Evolutionary conservation across 2,113 vertebrate species (phyloP).

Genomic region (Aix galericulata): DNA sequence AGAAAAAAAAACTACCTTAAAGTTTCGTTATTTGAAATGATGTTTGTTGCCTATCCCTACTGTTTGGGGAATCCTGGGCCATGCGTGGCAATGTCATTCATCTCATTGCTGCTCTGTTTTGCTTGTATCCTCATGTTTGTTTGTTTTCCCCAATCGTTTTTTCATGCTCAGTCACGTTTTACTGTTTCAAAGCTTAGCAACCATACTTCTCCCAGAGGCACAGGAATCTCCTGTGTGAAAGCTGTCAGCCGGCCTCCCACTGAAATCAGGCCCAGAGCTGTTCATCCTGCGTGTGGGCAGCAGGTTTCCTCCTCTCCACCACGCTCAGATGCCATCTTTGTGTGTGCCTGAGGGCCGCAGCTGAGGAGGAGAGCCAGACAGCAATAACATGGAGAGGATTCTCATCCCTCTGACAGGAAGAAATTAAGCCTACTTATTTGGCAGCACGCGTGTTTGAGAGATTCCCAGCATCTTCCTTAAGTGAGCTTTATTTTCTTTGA

Average conservation of each 20-base stretch:
- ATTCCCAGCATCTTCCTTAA: neutral
- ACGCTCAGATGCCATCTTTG: neutral
- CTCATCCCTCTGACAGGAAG: neutral
- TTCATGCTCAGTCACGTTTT: neutral
- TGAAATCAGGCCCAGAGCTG: neutral
- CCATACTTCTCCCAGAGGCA: neutral
- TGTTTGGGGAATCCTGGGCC: neutral
- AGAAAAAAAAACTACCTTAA: accelerated
- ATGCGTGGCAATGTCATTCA: accelerated
- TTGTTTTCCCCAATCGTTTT: neutral
- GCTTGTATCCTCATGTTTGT: accelerated
- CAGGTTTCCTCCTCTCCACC: neutral
- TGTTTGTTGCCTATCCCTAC: neutral
- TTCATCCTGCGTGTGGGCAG: neutral
- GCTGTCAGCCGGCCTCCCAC: conserved; percentile 36
- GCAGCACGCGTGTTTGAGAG: neutral
- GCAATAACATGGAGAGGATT: neutral
- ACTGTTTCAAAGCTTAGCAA: neutral
- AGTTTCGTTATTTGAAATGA: neutral
- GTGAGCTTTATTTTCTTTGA: neutral
- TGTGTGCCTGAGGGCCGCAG: neutral
- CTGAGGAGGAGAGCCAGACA: conserved; percentile 30
- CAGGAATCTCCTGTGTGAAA: neutral
- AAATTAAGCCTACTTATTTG: conserved; percentile 61
- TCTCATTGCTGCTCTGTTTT: neutral